Evolutionary conservation across 2,113 vertebrate genomes (phyloP).

Genomic region (Mystacornis crossleyi): DNA sequence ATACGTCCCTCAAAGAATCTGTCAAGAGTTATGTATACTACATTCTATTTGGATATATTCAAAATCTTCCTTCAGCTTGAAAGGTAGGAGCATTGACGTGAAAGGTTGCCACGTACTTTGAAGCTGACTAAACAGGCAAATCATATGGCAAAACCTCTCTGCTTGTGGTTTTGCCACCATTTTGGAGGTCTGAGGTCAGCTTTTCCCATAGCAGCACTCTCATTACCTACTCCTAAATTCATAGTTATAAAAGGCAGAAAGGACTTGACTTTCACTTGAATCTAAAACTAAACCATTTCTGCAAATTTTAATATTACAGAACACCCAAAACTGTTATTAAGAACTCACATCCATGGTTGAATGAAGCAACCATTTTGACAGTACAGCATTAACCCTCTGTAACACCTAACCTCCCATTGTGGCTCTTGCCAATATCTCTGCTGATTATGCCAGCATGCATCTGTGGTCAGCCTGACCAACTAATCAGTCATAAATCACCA

Average conservation of each 20-base stretch:
- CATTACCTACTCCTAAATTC: neutral
- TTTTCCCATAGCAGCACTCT: neutral
- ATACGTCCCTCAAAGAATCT: neutral
- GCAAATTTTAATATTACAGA: neutral
- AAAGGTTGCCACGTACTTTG: neutral
- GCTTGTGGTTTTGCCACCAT: neutral
- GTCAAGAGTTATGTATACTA: fast-evolving
- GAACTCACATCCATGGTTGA: neutral
- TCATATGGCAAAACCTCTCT: neutral
- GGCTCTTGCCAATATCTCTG: neutral
- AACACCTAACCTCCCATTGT: neutral
- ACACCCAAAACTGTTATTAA: neutral
- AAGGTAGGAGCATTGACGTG: neutral
- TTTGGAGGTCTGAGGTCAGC: neutral
- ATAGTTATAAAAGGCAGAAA: neutral
- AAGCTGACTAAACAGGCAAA: neutral
- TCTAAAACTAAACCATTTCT: neutral
- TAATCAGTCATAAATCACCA: neutral
- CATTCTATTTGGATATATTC: neutral
- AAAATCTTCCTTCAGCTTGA: neutral
- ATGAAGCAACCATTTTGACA: neutral
- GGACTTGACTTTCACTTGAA: neutral
- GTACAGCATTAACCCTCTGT: neutral
- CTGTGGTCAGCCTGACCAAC: neutral
- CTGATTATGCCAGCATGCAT: neutral